Conservation (phyloP, 2,888 invertebrate genomes). For the Osmoderma eremita region DNA sequence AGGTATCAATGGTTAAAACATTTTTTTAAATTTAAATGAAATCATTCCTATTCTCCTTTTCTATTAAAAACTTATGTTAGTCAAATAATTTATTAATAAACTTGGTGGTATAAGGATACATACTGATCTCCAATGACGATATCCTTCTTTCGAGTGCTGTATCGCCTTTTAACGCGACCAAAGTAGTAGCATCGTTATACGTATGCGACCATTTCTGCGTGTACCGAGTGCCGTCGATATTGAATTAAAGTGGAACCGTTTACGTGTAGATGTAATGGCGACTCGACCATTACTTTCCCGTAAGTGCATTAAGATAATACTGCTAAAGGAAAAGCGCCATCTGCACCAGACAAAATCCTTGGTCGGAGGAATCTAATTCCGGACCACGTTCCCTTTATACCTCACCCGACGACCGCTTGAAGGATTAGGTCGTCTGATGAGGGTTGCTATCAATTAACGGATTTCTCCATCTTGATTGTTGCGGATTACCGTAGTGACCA, state of each 20-base stretch:
- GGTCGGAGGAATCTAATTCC: constrained; percentile 27
- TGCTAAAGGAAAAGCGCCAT: constrained; percentile 39
- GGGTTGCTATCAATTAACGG: constrained; percentile 53
- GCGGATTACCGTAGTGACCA: constrained; percentile 43
- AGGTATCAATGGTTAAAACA: too few species aligned
- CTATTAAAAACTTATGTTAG: too few species aligned
- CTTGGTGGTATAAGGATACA: too few species aligned
- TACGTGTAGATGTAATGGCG: constrained; percentile 22
- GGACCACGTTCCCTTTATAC: constrained; percentile 23
- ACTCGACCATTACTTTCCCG: constrained; percentile 33
- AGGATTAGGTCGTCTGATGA: constrained; percentile 46
- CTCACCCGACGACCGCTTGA: constrained; percentile 26
- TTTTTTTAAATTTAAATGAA: too few species aligned
- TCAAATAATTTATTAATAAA: too few species aligned
- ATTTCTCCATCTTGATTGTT: constrained; percentile 43
- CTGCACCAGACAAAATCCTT: constrained; percentile 40
- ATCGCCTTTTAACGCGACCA: too few species aligned
- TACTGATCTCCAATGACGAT: too few species aligned
- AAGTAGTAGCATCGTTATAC: too few species aligned
- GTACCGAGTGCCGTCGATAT: background rate
- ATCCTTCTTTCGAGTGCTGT: too few species aligned
- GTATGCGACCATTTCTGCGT: background rate
- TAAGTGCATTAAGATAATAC: constrained; percentile 39
- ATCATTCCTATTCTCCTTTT: too few species aligned
- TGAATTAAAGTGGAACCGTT: constrained; percentile 27